phyloP scores from a whole-genome alignment of 2,113 vertebrate genomes.

The Centropus unirufus region DNA sequence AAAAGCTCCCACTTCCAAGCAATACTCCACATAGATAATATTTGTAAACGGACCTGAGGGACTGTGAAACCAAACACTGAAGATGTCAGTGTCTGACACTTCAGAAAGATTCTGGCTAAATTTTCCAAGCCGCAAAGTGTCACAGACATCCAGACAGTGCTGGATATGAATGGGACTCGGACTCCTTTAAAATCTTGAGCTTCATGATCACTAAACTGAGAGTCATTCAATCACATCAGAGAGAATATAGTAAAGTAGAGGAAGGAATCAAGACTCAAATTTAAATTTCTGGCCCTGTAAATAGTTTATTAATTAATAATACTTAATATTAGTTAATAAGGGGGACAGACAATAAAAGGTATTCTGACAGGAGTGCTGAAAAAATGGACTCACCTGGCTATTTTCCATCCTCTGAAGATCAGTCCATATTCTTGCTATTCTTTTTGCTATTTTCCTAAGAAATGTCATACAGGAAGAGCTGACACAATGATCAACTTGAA shows the following conservation, averaged over 20 bases:
- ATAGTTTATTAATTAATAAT: background rate
- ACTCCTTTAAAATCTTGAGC: background rate
- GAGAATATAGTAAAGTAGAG: background rate
- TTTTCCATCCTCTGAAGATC: background rate
- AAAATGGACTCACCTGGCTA: background rate
- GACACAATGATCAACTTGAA: constrained; percentile 19
- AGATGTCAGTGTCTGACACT: background rate
- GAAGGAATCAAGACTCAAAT: background rate
- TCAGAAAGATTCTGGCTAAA: background rate
- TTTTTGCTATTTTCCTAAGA: background rate
- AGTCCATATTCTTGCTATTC: background rate
- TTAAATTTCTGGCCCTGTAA: background rate
- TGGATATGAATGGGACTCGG: background rate
- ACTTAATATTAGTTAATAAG: background rate
- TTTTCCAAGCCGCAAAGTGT: background rate
- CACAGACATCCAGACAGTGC: background rate
- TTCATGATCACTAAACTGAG: background rate
- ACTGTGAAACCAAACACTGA: background rate
- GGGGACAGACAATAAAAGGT: background rate
- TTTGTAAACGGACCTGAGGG: background rate
- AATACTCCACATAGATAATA: background rate
- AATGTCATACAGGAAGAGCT: background rate
- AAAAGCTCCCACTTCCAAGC: background rate
- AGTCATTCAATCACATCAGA: background rate
- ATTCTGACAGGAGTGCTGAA: background rate